These are phyloP conservation scores for Orgyia antiqua DNA, from an alignment of 2,888 invertebrate genomes.

Conservation along the genomic window DNA sequence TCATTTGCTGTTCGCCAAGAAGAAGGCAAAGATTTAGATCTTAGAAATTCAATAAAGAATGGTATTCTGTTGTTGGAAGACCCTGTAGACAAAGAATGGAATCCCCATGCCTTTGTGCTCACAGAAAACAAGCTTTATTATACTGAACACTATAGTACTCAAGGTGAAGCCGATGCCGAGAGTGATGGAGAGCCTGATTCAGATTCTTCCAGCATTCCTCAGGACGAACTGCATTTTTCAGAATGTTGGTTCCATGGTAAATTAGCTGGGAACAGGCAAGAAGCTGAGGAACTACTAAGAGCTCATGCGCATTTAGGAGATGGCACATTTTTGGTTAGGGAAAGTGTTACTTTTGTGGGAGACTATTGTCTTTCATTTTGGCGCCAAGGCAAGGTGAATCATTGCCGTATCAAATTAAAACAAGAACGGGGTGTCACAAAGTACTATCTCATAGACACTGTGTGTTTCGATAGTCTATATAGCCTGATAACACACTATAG, in stretches of 20 bases:
- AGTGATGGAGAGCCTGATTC: slow-evolving; percentile 80
- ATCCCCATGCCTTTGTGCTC: slow-evolving; percentile 94
- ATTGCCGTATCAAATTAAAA: slow-evolving; percentile 93
- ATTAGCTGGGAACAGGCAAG: slow-evolving; percentile 86
- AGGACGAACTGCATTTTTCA: slow-evolving; percentile 93
- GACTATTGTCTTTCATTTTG: slow-evolving; percentile 97
- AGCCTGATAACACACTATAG: slow-evolving; percentile 94
- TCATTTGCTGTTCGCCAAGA: slow-evolving; percentile 77
- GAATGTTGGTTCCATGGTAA: slow-evolving; percentile 97
- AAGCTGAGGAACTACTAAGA: slow-evolving; percentile 87
- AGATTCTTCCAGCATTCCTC: slow-evolving; percentile 82
- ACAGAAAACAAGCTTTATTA: slow-evolving; percentile 93
- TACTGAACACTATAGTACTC: slow-evolving; percentile 81
- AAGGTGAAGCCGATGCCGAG: slow-evolving; percentile 73
- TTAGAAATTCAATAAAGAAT: slow-evolving; percentile 91
- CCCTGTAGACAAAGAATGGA: slow-evolving; percentile 93
- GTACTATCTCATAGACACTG: slow-evolving; percentile 92
- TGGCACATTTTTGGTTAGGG: slow-evolving; percentile 94
- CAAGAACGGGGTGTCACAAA: slow-evolving; percentile 93
- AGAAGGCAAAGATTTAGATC: slow-evolving; percentile 84
- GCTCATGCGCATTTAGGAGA: slow-evolving; percentile 90
- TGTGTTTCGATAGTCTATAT: slow-evolving; percentile 94
- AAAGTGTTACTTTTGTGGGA: slow-evolving; percentile 96
- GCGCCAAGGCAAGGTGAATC: slow-evolving; percentile 93
- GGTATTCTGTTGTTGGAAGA: slow-evolving; percentile 94